Evolutionary conservation across 2,888 invertebrate genomes (phyloP), one percentile per base, ranked within the genome.

Genomic region (Agrypnus murinus): DNA sequence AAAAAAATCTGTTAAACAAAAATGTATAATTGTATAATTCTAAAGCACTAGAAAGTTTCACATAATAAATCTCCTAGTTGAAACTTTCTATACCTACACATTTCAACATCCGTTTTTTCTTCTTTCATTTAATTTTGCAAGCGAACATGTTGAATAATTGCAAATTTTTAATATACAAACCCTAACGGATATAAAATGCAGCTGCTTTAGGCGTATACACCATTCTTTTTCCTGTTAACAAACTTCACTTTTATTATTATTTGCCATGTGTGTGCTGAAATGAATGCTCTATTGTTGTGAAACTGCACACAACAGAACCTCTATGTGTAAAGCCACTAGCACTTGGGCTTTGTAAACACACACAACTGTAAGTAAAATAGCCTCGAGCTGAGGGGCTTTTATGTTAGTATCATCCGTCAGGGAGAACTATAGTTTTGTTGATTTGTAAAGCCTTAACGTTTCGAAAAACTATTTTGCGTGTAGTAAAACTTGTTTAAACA

Each of bases 291-390:
- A 36, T 55, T 55, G 55, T 55, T 32, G 17, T 17, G 19, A 34
- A 15, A 36, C 38, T 2, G 5, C 14, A 34, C 15, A 55, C 55
- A 53, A 34, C 34, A 53, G 55, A 17, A 34, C 36, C 17, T 36
- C 38, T 55, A 25, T 25, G 31, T 53, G 32, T 9, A 34, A 17
- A 36, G 38, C 55, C 55, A 36, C 36, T 36, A 32, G 36, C 55
- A 17, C 12, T 55, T 55, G 55, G 34, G 55, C 55, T 55, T 36
- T 36, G 55, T 17, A 55, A 55, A 55, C 55, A 55, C 55, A 55
- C n/a, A n/a, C 31, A 36, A 38, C 15, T 32, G 36, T 36, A 55
- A 55, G 36, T 55, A 55, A 55, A 55, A 55, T 36, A 55, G 55
- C 55, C 55, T 10, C 36, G n/a, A 36, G 55, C 34, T 36, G 34